These are phyloP conservation scores for Lonchura striata DNA, from an alignment of 2,113 vertebrate genomes.

Conservation along the genomic window DNA sequence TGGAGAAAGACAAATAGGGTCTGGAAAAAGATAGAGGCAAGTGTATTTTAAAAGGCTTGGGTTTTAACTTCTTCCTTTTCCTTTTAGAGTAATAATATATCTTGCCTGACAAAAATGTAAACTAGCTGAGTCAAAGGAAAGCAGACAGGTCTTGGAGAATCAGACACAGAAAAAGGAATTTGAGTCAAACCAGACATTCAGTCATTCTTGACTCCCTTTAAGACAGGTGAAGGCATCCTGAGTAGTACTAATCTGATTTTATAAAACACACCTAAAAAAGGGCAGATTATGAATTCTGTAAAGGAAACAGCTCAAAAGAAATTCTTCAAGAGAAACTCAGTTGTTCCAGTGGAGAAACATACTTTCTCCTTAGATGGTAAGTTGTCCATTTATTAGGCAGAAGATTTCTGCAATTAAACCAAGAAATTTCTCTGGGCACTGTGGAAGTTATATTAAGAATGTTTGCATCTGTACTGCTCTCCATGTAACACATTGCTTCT, in stretches of 20 bases:
- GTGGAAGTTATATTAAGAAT: not conserved
- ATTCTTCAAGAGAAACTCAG: not conserved
- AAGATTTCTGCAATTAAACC: not conserved
- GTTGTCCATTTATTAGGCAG: not conserved
- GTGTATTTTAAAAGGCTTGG: not conserved
- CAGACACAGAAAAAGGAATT: not conserved
- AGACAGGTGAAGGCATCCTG: not conserved
- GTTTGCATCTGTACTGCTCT: not conserved
- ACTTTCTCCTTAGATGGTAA: not conserved
- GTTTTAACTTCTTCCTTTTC: not conserved
- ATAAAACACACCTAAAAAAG: not conserved
- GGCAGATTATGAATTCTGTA: not conserved
- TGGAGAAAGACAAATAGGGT: not conserved
- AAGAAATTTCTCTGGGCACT: not conserved
- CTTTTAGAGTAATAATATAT: not conserved
- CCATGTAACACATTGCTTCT: fast-evolving
- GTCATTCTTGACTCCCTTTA: not conserved
- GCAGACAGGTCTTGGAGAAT: not conserved
- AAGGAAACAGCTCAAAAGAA: not conserved
- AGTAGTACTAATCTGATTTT: not conserved
- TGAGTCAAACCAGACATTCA: not conserved
- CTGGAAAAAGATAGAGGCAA: not conserved
- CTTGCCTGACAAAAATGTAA: not conserved
- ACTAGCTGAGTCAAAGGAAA: not conserved
- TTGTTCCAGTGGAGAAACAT: not conserved